A percentile compares a stretch with the other conserved stretches of the same genome.
These are phyloP conservation scores for Aphis gossypii DNA, from an alignment of 1,140 invertebrate species.

Conservation along the genomic window DNA sequence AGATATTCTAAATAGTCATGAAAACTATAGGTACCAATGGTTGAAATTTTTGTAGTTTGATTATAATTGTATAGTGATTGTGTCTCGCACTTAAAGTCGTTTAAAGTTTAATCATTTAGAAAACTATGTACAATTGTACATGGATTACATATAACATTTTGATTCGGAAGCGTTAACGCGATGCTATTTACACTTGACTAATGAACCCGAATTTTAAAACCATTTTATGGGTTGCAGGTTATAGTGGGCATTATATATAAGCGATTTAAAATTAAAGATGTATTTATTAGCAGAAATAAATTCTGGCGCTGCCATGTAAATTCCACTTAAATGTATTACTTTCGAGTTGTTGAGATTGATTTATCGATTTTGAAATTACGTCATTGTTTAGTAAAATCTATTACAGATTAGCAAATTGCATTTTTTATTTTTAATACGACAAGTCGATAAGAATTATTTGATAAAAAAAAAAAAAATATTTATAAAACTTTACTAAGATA, in stretches of 20 bases:
- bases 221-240: not conserved
- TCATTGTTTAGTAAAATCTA: not conserved
- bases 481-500: not conserved
- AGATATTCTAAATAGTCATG: too few relatives aligned
- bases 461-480: not conserved
- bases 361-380: not conserved
- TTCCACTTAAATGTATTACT: not conserved
- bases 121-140: not conserved
- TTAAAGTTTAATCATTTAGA: conserved; percentile 7
- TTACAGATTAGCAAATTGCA: not conserved
- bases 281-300: not conserved
- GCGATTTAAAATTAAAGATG: not conserved
- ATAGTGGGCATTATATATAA: not conserved
- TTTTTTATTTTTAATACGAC: not conserved
- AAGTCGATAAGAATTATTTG: not conserved
- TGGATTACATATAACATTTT: not conserved
- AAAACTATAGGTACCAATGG: not conserved
- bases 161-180: not conserved
- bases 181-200: not conserved
- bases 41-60: not conserved
- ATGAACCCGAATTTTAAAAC: not conserved
- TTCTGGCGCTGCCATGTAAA: not conserved
- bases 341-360: not conserved
- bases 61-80: not conserved
- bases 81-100: not conserved